Percentiles rank a stretch among this genome's conserved stretches.
Conservation (phyloP, 2,888 invertebrate genomes). For the Antheraea assamensis region DNA sequence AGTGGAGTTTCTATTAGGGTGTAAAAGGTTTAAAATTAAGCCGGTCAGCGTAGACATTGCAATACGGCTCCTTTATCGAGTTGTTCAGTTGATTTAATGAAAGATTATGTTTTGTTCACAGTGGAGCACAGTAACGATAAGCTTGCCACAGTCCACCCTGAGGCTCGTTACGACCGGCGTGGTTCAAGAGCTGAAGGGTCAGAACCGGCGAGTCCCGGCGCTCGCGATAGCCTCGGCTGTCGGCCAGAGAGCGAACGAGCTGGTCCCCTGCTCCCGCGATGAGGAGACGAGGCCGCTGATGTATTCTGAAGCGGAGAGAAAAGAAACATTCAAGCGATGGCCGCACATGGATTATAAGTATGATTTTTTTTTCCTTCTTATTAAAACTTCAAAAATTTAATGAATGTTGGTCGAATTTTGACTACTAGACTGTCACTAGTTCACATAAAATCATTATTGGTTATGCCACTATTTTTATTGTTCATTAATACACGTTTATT, state of each 20-base stretch:
- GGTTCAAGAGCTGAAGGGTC: slow-evolving; percentile 90
- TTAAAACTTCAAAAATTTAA: too few relatives aligned
- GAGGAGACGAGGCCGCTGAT: slow-evolving; percentile 83
- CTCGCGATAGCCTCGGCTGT: slow-evolving; percentile 95
- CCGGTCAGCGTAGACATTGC: too few relatives aligned
- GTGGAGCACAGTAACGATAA: slow-evolving; percentile 96
- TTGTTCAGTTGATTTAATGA: not conserved
- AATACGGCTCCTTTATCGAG: not conserved
- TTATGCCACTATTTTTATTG: too few relatives aligned
- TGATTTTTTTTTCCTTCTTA: too few relatives aligned
- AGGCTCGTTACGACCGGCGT: slow-evolving; percentile 90
- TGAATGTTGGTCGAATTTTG: too few relatives aligned
- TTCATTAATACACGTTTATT: too few relatives aligned
- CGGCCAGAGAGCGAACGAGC: slow-evolving; percentile 91
- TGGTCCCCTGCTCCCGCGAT: slow-evolving; percentile 83
- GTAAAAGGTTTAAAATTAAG: too few relatives aligned
- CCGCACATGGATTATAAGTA: slow-evolving; percentile 98
- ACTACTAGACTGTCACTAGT: too few relatives aligned
- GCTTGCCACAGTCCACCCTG: slow-evolving; percentile 89
- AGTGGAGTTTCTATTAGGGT: too few relatives aligned
- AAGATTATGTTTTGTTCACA: slow-evolving; percentile 65
- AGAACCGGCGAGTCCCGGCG: slow-evolving; percentile 92
- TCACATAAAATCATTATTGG: too few relatives aligned
- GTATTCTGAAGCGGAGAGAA: slow-evolving; percentile 95
- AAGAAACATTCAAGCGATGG: slow-evolving; percentile 96